Base-by-base conservation (phyloP, 2,888 invertebrate species). In the Dicyrtomina minuta region DNA sequence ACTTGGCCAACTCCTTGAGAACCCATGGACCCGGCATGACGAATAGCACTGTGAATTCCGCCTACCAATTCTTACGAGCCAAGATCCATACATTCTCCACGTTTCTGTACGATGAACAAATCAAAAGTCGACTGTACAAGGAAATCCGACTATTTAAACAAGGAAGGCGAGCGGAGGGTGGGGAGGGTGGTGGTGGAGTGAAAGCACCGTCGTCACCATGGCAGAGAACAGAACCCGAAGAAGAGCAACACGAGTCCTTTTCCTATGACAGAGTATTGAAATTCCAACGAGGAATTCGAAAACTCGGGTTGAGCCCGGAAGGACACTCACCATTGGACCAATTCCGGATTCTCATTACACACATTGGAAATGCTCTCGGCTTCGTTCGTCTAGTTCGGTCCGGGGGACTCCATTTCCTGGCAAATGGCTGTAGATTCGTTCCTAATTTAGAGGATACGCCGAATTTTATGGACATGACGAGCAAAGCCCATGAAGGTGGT, bases 51-150 rank as follows among this genome's bases (percentile, higher is more conserved):
- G 85, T 90, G 0, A 95, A 95, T 81, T 93, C 91, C 79, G 92
- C 92, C 0, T 95, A 95, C 83, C 96, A 96, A 83, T 97, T 96
- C 83, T 84, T 98, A 75, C 88, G 93, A 76, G 90, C 93, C 78
- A 96, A 97, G 82, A 91, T 99, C 79, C 91, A 90, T 79, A 90
- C 90, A 0, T 94, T 99, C 81, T 97, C 97, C 0, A 96, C 97
- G 82, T 98, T 98, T 81, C 88, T 99, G 82, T 97, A 91, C 81
- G 97, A 98, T 81, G 99, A 99, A 82, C 96, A 96, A 80, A 96
- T 99, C 61, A 96, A 97, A 82, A 96, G 96, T 0, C 87, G 95
- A 68, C 85, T 99, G 2, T 87, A 93, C 75, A 94, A 95, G 82
- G 96, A 96, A 81, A 85, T 92, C 72, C 87, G 91, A 76, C 88